Conservation (phyloP, 53 echinoderm and acorn worm genomes). For the Crossaster papposus region DNA sequence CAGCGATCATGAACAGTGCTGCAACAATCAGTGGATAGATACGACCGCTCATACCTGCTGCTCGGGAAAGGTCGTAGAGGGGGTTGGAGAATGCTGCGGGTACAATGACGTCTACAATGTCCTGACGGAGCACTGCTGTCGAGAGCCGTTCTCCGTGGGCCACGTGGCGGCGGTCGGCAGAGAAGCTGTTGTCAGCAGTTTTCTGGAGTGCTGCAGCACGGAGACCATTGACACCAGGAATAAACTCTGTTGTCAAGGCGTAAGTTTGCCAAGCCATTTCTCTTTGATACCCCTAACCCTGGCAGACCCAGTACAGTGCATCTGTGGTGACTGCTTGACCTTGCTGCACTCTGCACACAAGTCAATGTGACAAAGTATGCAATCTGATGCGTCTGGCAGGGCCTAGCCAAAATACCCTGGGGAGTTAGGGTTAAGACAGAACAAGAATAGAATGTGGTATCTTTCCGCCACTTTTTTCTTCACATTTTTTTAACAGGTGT, state of each 20-base stretch:
- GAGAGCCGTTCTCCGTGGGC: neutral
- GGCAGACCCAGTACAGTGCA: no score
- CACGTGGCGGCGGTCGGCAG: constrained; percentile 22
- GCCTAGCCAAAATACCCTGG: no score
- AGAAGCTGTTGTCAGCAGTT: neutral
- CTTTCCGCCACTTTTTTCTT: no score
- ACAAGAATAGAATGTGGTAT: no score
- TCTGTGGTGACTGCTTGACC: no score
- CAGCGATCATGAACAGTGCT: constrained; percentile 49
- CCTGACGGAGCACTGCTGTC: constrained; percentile 61
- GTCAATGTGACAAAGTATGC: no score
- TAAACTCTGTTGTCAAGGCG: constrained; percentile 66
- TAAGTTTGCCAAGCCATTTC: neutral
- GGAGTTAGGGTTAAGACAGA: no score
- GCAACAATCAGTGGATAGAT: constrained; percentile 38
- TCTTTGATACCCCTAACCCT: no score
- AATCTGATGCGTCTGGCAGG: no score
- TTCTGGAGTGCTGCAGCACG: constrained; percentile 66
- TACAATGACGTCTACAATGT: constrained; percentile 38
- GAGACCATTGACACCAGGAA: constrained; percentile 47
- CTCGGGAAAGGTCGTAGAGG: neutral
- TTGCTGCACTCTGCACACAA: no score
- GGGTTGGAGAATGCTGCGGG: constrained; percentile 59
- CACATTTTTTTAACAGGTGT: no score
- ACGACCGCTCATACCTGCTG: constrained; percentile 66